phyloP scores from a whole-genome alignment of 1,140 invertebrate species.

The Cardiocondyla obscurior region DNA sequence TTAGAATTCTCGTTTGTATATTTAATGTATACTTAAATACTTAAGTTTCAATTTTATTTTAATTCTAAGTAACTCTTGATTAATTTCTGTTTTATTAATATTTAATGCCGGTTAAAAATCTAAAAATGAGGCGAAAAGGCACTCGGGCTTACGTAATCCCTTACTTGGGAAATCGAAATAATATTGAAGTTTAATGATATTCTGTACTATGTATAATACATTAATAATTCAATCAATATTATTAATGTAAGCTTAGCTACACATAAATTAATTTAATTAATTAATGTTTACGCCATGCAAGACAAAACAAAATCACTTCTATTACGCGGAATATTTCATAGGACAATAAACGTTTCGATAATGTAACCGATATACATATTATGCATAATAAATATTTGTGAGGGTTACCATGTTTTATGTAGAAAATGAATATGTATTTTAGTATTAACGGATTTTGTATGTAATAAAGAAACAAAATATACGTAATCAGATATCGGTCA shows the following conservation, averaged over 20 bases:
- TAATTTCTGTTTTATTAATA: not conserved
- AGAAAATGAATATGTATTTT: not conserved
- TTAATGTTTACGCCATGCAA: not conserved
- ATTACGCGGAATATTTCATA: slow-evolving; percentile 1
- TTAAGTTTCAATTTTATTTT: not conserved
- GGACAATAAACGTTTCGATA: not conserved
- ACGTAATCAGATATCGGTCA: not conserved
- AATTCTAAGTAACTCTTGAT: not conserved
- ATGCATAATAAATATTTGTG: not conserved
- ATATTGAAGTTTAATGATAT: not conserved
- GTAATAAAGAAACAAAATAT: not conserved
- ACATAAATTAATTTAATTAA: slow-evolving; percentile 14
- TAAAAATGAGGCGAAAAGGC: not conserved
- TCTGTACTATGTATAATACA: not conserved
- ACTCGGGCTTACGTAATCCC: not conserved
- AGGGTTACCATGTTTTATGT: not conserved
- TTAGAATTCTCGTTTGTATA: not conserved
- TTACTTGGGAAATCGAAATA: not conserved
- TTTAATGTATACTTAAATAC: not conserved
- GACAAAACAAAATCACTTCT: not conserved
- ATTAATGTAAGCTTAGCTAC: not conserved
- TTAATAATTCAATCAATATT: not conserved
- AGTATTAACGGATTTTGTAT: not conserved
- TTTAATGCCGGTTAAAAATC: not conserved
- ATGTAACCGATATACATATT: not conserved